phyloP scores from a whole-genome alignment of 2,797 vertebrate species.

The Rhinichthys osculus region DNA sequence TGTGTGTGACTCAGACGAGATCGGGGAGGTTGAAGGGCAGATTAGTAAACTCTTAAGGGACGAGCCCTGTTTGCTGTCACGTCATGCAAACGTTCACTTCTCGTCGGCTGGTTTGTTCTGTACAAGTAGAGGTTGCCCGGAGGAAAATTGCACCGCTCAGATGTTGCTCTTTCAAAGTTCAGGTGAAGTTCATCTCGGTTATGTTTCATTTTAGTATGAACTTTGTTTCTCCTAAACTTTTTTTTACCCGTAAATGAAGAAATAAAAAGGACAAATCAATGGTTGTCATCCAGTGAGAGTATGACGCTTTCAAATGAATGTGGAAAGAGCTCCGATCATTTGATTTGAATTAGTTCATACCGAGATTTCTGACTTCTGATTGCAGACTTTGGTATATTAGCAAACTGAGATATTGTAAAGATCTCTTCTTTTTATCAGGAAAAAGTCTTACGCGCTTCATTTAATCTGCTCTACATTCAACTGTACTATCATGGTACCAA shows the following conservation, averaged over 20 bases:
- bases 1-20: slow-evolving; percentile 33
- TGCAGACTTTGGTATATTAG: too few relatives aligned
- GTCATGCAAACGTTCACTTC: slow-evolving; percentile 6
- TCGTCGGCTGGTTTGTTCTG: slow-evolving; percentile 19
- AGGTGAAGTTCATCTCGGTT: neutral
- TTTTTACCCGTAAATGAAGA: neutral
- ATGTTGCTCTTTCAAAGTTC: slow-evolving; percentile 17
- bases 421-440: neutral
- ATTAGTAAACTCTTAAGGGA: slow-evolving; percentile 50
- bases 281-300: neutral
- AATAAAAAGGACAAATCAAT: neutral
- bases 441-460: accelerated
- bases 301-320: neutral
- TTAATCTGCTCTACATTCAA: neutral
- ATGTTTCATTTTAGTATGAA: neutral
- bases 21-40: slow-evolving; percentile 43
- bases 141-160: neutral
- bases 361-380: too few relatives aligned
- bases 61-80: slow-evolving; percentile 39
- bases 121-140: neutral
- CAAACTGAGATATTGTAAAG: neutral
- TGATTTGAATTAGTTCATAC: neutral
- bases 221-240: neutral
- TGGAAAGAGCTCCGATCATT: neutral
- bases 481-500: neutral